Percentiles rank a stretch among this genome's conserved stretches.
Conservation (phyloP, 2,797 vertebrate species). For the Helicolenus hilgendorfi region DNA sequence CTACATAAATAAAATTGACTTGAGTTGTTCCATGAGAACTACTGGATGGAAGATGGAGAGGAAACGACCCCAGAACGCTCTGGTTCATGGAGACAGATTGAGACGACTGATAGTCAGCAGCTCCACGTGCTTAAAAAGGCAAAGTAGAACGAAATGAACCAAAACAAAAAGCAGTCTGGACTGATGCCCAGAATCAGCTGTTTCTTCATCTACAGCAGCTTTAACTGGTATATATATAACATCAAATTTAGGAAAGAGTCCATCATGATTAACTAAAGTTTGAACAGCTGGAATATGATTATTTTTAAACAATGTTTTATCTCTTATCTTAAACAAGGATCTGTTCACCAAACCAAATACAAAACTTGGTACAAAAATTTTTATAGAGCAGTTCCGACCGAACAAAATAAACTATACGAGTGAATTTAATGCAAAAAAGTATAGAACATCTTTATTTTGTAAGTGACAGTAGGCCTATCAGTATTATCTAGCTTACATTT, state of each 20-base stretch:
- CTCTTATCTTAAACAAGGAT: neutral
- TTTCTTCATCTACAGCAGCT: neutral
- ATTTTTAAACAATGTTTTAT: neutral
- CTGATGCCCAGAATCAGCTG: neutral
- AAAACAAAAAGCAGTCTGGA: constrained; percentile 3
- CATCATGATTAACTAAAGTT: neutral
- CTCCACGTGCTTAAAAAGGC: constrained; percentile 9
- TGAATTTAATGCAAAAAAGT: neutral
- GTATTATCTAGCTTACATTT: neutral
- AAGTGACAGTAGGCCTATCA: neutral
- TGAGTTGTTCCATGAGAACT: constrained; percentile 2
- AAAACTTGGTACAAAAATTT: neutral
- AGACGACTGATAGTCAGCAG: constrained; percentile 34
- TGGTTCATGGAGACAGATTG: constrained; percentile 48
- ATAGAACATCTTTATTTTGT: neutral
- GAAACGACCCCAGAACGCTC: neutral
- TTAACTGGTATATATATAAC: neutral
- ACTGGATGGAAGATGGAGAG: neutral
- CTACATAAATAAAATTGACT: neutral
- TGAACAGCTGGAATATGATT: neutral
- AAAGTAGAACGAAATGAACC: neutral
- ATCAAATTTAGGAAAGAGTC: neutral
- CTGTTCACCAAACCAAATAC: neutral
- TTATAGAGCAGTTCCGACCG: fast-evolving
- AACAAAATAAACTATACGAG: neutral